Base-by-base conservation (phyloP, 2,888 invertebrate species). In the Aphrophora alni region DNA sequence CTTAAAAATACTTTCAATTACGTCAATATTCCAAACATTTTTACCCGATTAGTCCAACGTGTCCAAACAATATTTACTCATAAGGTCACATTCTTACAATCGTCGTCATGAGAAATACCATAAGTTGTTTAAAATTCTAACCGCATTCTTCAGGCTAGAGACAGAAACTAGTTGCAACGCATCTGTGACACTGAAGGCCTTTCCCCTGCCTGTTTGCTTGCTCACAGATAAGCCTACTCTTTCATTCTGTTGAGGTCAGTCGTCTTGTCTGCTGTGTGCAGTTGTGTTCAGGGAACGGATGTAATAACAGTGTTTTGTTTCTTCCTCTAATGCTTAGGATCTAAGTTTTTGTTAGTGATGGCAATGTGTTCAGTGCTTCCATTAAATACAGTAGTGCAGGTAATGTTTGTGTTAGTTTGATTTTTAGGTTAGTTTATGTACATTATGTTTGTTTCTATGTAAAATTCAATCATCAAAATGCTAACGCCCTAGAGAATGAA, bases 351-450 rank as follows among this genome's bases (percentile, higher is more conserved):
- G 21, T 24, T 38, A 21, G 24, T 59, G 28, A 78, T 78, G 78
- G 78, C 78, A 24, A 78, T 73, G 73, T 78, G 78, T 73, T 73
- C 78, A n/a, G 78, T 78, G 72, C 73, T 78, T 25, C 78, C 78
- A 2, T 8, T 78, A 7, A 27, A 51, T 4, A 51, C 72, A 26
- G 44, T 44, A 2, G 44, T 44, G 44, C 44, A 44, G 44, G 44
- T 44, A 44, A 44, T 10, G 10, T 33, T 33, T 10, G 10, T 33
- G 33, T 33, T n/a, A 7, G 33, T 10, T 33, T 33, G 33, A 33
- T 33, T 33, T n/a, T 33, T 33, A 33, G 33, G 10, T 33, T 10
- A 33, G 33, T 33, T 33, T 33, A 33, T 33, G 10, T 33, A 33
- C 4, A 33, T 33, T 10, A 33, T 33, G n/a, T n/a, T n/a, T n/a